Percentiles rank a stretch among this genome's conserved stretches.
Evolutionary conservation across 37 sponge, comb jelly and placozoan species (phyloP).

Genomic region (Halichondria panicea): DNA sequence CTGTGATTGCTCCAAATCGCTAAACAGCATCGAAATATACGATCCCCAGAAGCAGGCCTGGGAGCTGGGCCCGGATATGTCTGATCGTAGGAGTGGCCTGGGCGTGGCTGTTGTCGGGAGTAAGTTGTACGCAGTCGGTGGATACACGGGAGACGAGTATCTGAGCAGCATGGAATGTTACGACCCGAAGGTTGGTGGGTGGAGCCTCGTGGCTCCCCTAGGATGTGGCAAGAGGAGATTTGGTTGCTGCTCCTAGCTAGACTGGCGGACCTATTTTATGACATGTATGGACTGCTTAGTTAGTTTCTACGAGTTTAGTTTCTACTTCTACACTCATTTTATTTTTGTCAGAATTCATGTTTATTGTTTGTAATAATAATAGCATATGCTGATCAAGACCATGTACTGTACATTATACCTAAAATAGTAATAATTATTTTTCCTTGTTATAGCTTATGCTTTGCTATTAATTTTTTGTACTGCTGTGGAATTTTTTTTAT

Average conservation of each 20-base stretch:
- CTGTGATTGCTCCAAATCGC: slow-evolving; percentile 60
- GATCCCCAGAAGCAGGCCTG: slow-evolving; percentile 67
- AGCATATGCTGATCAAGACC: no score
- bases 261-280: no score
- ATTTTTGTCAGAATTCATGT: no score
- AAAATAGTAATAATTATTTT: no score
- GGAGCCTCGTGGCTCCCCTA: slow-evolving; percentile 63
- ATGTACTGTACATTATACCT: no score
- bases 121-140: slow-evolving; percentile 81
- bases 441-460: no score
- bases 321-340: no score
- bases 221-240: slow-evolving; percentile 60
- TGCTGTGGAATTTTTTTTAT: no score
- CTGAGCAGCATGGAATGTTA: slow-evolving; percentile 74
- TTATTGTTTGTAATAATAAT: no score
- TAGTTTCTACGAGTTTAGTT: no score
- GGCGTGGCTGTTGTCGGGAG: slow-evolving; percentile 73
- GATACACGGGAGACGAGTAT: slow-evolving; percentile 55
- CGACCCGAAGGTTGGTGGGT: slow-evolving; percentile 36
- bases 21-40: slow-evolving; percentile 75
- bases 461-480: no score
- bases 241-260: slow-evolving; percentile 88
- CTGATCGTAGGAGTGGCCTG: slow-evolving; percentile 61
- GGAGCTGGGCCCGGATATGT: slow-evolving; percentile 51
- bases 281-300: no score